Percentiles rank a stretch among this genome's conserved stretches.
phyloP scores from a whole-genome alignment of 2,113 vertebrate species.

The Oceanites oceanicus region DNA sequence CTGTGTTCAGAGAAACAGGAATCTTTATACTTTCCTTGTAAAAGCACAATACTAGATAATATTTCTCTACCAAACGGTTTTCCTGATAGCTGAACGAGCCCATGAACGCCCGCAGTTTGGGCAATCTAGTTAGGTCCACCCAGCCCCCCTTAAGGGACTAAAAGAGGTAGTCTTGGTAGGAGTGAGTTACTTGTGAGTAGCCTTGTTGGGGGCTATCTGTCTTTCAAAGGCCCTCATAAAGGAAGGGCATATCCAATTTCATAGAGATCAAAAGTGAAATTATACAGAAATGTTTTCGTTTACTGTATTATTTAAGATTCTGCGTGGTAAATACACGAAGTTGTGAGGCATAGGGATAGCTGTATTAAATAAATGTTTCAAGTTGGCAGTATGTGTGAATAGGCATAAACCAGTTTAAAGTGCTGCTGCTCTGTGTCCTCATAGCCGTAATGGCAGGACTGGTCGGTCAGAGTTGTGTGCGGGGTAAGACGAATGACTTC shows the following conservation, averaged over 20 bases:
- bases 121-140: not conserved
- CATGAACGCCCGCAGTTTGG: too few species aligned
- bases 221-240: not conserved
- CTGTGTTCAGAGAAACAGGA: not conserved
- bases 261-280: not conserved
- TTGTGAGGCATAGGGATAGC: not conserved
- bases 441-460: not conserved
- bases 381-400: not conserved
- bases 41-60: not conserved
- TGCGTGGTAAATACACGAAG: not conserved
- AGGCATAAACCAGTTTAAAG: not conserved
- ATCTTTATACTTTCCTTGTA: not conserved
- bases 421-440: not conserved
- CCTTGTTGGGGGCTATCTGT: not conserved
- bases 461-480: not conserved
- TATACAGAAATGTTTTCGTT: not conserved
- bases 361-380: not conserved
- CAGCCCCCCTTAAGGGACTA: not conserved
- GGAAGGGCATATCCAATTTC: not conserved
- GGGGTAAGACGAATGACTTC: not conserved
- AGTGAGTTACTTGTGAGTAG: not conserved
- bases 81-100: not conserved
- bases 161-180: too few species aligned
- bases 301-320: not conserved
- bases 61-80: not conserved